A percentile compares a stretch with the other conserved stretches of the same genome.
Evolutionary conservation across 2,797 vertebrate species (phyloP).

Genomic region (Bovichtus diacanthus): DNA sequence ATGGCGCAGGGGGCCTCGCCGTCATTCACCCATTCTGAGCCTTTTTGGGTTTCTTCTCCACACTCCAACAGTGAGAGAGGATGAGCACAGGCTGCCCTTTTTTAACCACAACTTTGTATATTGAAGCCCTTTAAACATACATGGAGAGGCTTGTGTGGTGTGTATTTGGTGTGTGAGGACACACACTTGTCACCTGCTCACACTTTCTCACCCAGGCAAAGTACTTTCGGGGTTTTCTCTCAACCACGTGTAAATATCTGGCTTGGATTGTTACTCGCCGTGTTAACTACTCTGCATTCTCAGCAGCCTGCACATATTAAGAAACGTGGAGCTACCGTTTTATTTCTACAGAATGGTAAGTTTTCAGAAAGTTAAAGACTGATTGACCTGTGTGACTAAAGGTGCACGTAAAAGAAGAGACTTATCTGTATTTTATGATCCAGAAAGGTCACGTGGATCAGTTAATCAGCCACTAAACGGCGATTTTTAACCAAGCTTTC

Average conservation of each 20-base stretch:
- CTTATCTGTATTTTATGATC: conserved; percentile 27
- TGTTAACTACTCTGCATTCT: conserved; percentile 7
- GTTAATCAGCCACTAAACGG: conserved; percentile 51
- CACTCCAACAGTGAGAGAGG: not conserved
- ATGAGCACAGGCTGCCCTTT: conserved; percentile 54
- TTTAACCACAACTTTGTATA: conserved; percentile 57
- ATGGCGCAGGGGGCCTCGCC: conserved; percentile 38
- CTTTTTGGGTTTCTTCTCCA: conserved; percentile 28
- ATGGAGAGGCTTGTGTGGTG: conserved; percentile 42
- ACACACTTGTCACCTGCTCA: conserved; percentile 60
- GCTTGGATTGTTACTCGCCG: not conserved
- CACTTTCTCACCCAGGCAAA: conserved; percentile 37
- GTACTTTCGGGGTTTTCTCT: conserved; percentile 24
- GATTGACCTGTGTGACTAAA: conserved; percentile 3
- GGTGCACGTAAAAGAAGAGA: not conserved
- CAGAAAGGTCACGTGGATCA: conserved; percentile 49
- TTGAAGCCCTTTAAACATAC: conserved; percentile 45
- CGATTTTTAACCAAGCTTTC: conserved; percentile 24
- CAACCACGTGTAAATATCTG: conserved; percentile 22
- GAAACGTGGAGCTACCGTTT: not conserved
- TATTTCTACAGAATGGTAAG: not conserved
- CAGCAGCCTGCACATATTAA: not conserved
- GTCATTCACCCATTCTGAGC: conserved; percentile 51
- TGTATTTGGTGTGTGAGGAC: conserved; percentile 43
- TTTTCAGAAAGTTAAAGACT: conserved; percentile 3